Evolutionary conservation across 1,140 invertebrate genomes (phyloP).

Genomic region (Diuraphis noxia): DNA sequence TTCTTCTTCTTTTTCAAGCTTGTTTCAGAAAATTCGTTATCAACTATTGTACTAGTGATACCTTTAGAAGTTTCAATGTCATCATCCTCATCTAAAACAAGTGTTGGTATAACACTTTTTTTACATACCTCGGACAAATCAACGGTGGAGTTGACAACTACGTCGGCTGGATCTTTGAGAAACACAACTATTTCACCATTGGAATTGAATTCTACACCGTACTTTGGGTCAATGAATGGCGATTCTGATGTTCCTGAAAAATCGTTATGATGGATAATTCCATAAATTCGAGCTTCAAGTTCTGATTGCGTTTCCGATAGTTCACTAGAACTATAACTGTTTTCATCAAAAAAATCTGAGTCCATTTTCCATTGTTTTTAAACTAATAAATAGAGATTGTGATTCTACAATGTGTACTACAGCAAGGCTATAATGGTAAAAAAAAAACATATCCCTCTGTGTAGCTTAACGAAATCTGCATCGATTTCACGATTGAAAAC

Average conservation of each 20-base stretch:
- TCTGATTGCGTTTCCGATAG: constrained; percentile 32
- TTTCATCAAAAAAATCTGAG: neutral
- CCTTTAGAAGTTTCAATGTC: neutral
- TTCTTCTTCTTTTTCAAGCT: constrained; percentile 32
- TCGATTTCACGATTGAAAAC: constrained; percentile 11
- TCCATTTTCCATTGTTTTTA: constrained; percentile 43
- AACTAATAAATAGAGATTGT: neutral
- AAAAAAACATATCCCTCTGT: neutral
- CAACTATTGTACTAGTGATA: neutral
- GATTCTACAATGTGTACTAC: neutral
- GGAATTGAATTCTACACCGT: constrained; percentile 29
- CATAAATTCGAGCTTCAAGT: constrained; percentile 31
- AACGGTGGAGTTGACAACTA: neutral
- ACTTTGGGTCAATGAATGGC: constrained; percentile 15
- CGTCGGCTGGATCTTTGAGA: neutral
- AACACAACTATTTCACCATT: constrained; percentile 17
- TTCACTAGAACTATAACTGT: constrained; percentile 30
- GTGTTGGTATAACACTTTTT: neutral
- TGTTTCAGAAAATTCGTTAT: neutral
- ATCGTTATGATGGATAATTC: constrained; percentile 30
- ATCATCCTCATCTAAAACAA: constrained; percentile 4
- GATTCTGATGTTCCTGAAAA: constrained; percentile 17
- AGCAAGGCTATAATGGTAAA: neutral
- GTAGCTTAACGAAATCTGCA: neutral
- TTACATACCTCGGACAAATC: neutral